Evolutionary conservation across 2,888 invertebrate genomes (phyloP).

Genomic region (Napeogenes sylphis): DNA sequence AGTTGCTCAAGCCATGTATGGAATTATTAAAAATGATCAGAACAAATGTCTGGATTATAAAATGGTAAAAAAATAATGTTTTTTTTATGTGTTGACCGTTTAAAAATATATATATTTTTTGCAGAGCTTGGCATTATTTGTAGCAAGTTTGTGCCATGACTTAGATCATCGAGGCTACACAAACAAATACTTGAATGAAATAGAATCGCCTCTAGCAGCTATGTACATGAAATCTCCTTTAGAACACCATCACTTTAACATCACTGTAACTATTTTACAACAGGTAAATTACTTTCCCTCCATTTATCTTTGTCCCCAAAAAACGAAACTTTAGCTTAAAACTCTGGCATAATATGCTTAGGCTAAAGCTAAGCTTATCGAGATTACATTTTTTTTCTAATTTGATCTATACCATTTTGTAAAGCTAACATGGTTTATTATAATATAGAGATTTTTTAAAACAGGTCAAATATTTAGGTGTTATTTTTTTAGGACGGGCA

Average conservation of each 20-base stretch:
- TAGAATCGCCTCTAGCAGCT: constrained; percentile 87
- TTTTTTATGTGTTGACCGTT: neutral
- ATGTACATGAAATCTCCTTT: constrained; percentile 92
- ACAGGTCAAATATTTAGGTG: neutral
- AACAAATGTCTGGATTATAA: constrained; percentile 45
- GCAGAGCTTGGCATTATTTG: constrained; percentile 86
- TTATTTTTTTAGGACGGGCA: constrained; percentile 83
- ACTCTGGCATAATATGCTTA: too few species aligned
- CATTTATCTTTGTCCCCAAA: too few species aligned
- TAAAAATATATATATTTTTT: constrained; percentile 35
- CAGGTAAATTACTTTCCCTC: constrained; percentile 67
- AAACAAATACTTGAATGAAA: constrained; percentile 90
- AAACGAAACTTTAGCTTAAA: neutral
- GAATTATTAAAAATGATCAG: constrained; percentile 79
- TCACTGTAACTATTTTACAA: constrained; percentile 90
- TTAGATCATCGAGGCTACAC: constrained; percentile 92
- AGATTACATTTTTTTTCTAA: too few species aligned
- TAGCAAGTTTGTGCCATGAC: constrained; percentile 90
- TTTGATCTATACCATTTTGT: too few species aligned
- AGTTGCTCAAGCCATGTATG: constrained; percentile 90
- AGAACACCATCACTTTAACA: constrained; percentile 94
- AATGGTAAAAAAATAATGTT: constrained; percentile 42
- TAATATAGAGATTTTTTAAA: too few species aligned
- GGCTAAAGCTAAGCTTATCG: too few species aligned
- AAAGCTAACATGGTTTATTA: too few species aligned